Conservation (phyloP, 1,140 invertebrate species). For the Coelopa frigida region DNA sequence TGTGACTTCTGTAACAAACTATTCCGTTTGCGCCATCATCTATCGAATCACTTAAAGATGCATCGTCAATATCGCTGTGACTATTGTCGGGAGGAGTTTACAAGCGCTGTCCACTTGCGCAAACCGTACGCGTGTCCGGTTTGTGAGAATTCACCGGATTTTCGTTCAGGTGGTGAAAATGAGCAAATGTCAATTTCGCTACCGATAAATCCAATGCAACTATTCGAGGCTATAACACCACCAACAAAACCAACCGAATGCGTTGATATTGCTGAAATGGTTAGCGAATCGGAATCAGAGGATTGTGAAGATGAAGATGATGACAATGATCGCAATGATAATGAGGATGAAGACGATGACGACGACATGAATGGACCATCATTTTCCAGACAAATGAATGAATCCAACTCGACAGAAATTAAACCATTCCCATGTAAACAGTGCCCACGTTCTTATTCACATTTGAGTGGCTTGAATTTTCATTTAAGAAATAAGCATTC, state of each 20-base stretch:
- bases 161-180: too few relatives aligned
- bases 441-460: constrained; percentile 1
- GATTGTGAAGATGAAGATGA: background rate
- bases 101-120: constrained; percentile 6
- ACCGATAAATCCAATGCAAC: constrained; percentile 7
- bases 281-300: background rate
- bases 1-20: constrained; percentile 41
- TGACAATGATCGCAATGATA: background rate
- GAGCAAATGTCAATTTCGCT: too few relatives aligned
- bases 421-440: constrained; percentile 4
- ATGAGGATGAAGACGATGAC: constrained; percentile 4
- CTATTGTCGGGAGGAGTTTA: constrained; percentile 13
- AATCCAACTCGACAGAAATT: too few relatives aligned
- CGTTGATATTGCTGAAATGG: constrained; percentile 5
- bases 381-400: too few relatives aligned
- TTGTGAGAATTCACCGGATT: constrained; percentile 6
- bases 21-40: constrained; percentile 11
- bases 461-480: constrained; percentile 3
- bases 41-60: constrained; percentile 15
- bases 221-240: constrained; percentile 2
- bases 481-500: constrained; percentile 5
- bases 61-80: constrained; percentile 21
- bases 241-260: background rate
- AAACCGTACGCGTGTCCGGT: constrained; percentile 13
- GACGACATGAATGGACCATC: background rate